phyloP scores from a whole-genome alignment of 2,797 vertebrate genomes.

The Enteromius paludinosus region DNA sequence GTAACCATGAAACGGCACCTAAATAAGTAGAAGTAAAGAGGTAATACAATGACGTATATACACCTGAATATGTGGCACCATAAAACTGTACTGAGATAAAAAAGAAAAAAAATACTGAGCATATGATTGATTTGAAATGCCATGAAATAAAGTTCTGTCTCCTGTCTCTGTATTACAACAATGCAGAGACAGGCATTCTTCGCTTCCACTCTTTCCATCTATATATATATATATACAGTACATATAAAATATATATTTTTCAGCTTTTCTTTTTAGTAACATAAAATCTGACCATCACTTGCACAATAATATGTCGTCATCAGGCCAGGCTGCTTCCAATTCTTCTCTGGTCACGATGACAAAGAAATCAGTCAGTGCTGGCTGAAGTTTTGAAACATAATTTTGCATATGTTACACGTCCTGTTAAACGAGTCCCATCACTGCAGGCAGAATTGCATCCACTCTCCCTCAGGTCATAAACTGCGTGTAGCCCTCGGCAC shows the following conservation, averaged over 20 bases:
- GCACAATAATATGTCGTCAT: constrained; percentile 31
- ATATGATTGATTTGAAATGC: constrained; percentile 27
- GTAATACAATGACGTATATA: background rate
- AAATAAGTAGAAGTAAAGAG: background rate
- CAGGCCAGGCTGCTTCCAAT: constrained; percentile 35
- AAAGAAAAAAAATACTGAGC: background rate
- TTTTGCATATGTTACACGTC: constrained; percentile 50
- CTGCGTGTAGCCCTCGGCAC: constrained; percentile 95
- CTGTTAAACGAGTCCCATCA: constrained; percentile 26
- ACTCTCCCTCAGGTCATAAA: constrained; percentile 88
- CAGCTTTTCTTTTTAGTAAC: constrained; percentile 21
- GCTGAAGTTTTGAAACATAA: constrained; percentile 20
- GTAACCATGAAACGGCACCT: background rate
- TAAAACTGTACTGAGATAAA: background rate
- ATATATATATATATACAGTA: constrained; percentile 10
- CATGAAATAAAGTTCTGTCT: constrained; percentile 27
- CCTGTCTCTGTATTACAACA: background rate
- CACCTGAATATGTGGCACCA: constrained; percentile 1
- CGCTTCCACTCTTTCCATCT: background rate
- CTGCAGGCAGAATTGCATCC: background rate
- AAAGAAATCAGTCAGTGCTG: constrained; percentile 26
- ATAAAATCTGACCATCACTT: constrained; percentile 20
- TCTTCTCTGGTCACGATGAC: constrained; percentile 24
- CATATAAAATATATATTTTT: background rate
- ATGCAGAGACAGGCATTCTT: constrained; percentile 32